Evolutionary conservation across 1,140 invertebrate genomes (phyloP).

Genomic region (Bombyx mandarina): DNA sequence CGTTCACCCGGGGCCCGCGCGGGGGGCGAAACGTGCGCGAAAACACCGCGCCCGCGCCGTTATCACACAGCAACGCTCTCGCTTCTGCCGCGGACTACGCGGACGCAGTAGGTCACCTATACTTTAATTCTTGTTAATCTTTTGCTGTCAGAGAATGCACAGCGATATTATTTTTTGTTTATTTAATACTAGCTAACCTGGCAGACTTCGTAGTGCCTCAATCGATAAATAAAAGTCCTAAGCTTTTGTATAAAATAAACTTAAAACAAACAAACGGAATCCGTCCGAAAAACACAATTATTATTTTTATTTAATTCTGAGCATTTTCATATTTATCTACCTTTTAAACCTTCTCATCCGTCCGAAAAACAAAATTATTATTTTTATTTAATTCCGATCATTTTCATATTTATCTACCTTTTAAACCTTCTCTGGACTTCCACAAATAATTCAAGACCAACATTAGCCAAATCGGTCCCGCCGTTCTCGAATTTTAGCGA

Average conservation of each 20-base stretch:
- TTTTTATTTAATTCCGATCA: not conserved
- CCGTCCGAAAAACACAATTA: no score
- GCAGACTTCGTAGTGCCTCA: no score
- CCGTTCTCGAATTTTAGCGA: no score
- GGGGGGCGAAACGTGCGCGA: slow-evolving; percentile 58
- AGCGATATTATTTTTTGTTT: not conserved
- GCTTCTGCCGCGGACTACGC: not conserved
- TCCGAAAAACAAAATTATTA: not conserved
- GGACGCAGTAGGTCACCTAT: not conserved
- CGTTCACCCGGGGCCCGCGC: slow-evolving; percentile 62
- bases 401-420: not conserved
- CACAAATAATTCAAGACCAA: no score
- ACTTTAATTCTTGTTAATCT: not conserved
- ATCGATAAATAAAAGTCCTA: no score
- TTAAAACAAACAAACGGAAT: no score
- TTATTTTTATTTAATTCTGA: not conserved
- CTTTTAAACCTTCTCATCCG: no score
- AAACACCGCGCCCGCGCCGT: slow-evolving; percentile 49
- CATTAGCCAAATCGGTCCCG: no score
- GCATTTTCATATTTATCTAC: not conserved
- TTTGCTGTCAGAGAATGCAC: not conserved
- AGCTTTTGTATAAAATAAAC: no score
- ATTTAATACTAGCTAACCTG: not conserved
- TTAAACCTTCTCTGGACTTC: no score
- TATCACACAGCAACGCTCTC: slow-evolving; percentile 28